Base-by-base conservation (phyloP, 1,140 invertebrate genomes). In the Drosophila dunni region DNA sequence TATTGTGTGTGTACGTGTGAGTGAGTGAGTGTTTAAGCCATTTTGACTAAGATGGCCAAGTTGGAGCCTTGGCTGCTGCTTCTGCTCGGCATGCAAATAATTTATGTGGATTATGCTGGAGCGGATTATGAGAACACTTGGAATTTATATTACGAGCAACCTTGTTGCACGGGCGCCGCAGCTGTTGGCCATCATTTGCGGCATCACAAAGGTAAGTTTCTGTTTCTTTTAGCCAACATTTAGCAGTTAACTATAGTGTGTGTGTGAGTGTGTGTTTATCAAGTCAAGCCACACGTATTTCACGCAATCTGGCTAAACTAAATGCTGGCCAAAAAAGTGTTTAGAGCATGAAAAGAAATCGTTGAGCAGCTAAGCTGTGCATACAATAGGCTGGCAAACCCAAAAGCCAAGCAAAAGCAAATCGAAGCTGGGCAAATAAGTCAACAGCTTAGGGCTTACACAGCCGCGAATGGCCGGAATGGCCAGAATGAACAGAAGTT, bases 111-210 rank as follows among this genome's bases (percentile, higher is more conserved):
- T 85, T 84, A 85, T 65, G 90, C 68, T 64, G 72, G 78, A 68
- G 83, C 90, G 77, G 91, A 93, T 92, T 91, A 93, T 92, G 94
- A 94, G 83, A 94, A 93, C 88, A 94, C 94, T 70, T 94, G 94
- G 91, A 94, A 94, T 90, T 93, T 94, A 89, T 94, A 94, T 90
- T 94, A 93, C 77, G 94, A 94, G 82, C 94, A 94, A 76, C 94
- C 94, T 8, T 94, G 94, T 80, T 94, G 94, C 88, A 83, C 90
- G 56, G 92, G 93, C 48, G 58, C 57, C 48, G 92, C 92, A 66
- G 81, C 92, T 42, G 91, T 92, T 58, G 83, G 91, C 71, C 94
- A 94, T 71, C 94, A 94, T 70, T 91, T 93, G 88, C 92, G 94
- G 78, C 94, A 94, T 82, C 94, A 94, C 84, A 93, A 93, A 94